phyloP scores from a whole-genome alignment of 2,113 vertebrate species.

The Candoia aspera region DNA sequence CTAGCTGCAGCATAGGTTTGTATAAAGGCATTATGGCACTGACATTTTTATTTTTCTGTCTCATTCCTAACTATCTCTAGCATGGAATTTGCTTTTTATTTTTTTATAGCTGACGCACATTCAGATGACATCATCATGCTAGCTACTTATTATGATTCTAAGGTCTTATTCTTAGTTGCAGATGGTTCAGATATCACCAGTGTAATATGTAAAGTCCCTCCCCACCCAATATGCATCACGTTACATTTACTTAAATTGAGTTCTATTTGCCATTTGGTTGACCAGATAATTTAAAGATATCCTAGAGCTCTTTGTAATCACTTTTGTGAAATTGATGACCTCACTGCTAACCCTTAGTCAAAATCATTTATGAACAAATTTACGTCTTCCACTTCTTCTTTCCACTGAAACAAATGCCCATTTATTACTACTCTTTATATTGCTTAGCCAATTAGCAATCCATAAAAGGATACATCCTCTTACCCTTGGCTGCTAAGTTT shows the following conservation, averaged over 20 bases:
- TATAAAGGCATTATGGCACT: too few species aligned
- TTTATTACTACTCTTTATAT: background rate
- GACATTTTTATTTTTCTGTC: too few species aligned
- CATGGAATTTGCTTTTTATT: too few species aligned
- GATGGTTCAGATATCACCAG: background rate
- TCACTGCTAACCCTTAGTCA: background rate
- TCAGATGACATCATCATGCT: too few species aligned
- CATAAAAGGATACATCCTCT: background rate
- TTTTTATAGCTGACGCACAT: too few species aligned
- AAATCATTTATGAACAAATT: background rate
- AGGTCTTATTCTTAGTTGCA: too few species aligned
- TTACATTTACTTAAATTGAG: background rate
- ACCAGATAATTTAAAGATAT: background rate
- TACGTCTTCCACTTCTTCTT: background rate
- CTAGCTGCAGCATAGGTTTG: too few species aligned
- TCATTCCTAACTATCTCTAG: too few species aligned
- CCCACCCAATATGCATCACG: background rate
- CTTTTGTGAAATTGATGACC: background rate
- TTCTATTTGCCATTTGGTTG: background rate
- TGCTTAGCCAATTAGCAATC: background rate
- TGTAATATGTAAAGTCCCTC: background rate
- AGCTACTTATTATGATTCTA: too few species aligned
- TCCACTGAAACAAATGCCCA: background rate
- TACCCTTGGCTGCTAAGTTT: background rate
- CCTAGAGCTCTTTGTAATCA: background rate